Evolutionary conservation across 92 coral and sea anemone genomes (phyloP), one percentile per base, ranked within the genome.

Genomic region (Muricea muricata): DNA sequence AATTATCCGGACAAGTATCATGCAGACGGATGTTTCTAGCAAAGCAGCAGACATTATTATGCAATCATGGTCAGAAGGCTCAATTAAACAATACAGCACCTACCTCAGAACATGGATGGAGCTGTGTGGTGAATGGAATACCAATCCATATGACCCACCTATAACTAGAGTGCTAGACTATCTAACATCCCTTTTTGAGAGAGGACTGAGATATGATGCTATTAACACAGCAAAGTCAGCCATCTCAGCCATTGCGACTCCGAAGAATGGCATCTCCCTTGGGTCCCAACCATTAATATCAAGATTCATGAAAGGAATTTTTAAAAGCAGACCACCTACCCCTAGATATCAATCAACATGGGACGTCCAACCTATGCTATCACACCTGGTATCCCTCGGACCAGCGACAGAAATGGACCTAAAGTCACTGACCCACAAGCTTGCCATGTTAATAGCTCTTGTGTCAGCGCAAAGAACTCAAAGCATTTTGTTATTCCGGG

Each of bases 151-250:
- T 56, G 9, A 37, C 9, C 42, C 42, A 37, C 42, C 42, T 37
- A 4, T 37, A 9, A 37, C 4, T 9, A 37, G 4, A 4, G 42
- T 37, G 42, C 42, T 37, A 37, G 42, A 37, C 42, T 37, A 4
- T 9, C 42, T 37, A n/a, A n/a, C n/a, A n/a, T n/a, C n/a, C n/a
- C n/a, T n/a, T n/a, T n/a, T n/a, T n/a, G n/a, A n/a, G n/a, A n/a
- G n/a, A n/a, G n/a, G n/a, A n/a, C 35, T 88, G 12, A 21, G 67
- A 34, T 88, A 87, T 34, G 35, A 84, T 24, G 66, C 88, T 4
- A 67, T 83, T 13, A 88, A 88, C 74, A 74, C 88, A 35, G 91
- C 88, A 17, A 83, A 80, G 34, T 61, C 71, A 71, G 87, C 87
- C 0, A 20, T 87, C 23, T 86, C 86, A 20, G 84, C 91, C 18